Base-by-base conservation (phyloP, 2,113 vertebrate species). In the Cariama cristata region DNA sequence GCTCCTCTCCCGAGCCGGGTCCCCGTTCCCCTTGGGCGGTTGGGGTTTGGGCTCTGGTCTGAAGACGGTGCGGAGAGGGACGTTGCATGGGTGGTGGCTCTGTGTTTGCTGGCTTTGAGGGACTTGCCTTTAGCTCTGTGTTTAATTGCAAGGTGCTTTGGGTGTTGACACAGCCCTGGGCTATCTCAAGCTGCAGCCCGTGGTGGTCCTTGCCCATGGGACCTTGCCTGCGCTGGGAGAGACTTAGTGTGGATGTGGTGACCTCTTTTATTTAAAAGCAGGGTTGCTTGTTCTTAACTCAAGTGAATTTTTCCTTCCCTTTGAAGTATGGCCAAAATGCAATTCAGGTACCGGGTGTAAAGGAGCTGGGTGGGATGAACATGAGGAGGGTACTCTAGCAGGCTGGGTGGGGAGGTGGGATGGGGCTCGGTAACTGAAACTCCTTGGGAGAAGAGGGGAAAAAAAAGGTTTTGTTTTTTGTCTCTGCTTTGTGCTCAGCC, bases 21-120 rank as follows among this genome's bases (percentile, higher is more conserved):
- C 64, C 26, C 44, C 0, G 0, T 6, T 12, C 64, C 26, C 44
- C 0, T 0, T 6, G 59, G 15, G 3, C 1, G 0, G 0, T 20
- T 1, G 3, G 15, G 44, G 8, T 14, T 33, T 20, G 58, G 30
- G 27, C 42, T 79, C 16, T 22, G 45, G 5, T 38, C 50, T 60
- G 44, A 23, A 40, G 38, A 2, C 0, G 7, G 9, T 12, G 30
- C 68, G 45, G 32, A 60, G 35, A 23, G 4, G 28, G 20, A 20
- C 0, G 0, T 0, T 5, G 21, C 4, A 9, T 6, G 42, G 6
- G 18, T 47, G n/a, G 3, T 35, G 28, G 16, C 27, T 47, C 28
- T 33, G 5, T 1, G 0, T 28, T 35, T 64, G 40, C n/a, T 45
- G 52, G 3, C 26, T 53, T 32, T n/a, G 42, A 33, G 67, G 75